Conservation (phyloP, 2,113 vertebrate genomes). For the Australoheros scitulus region DNA sequence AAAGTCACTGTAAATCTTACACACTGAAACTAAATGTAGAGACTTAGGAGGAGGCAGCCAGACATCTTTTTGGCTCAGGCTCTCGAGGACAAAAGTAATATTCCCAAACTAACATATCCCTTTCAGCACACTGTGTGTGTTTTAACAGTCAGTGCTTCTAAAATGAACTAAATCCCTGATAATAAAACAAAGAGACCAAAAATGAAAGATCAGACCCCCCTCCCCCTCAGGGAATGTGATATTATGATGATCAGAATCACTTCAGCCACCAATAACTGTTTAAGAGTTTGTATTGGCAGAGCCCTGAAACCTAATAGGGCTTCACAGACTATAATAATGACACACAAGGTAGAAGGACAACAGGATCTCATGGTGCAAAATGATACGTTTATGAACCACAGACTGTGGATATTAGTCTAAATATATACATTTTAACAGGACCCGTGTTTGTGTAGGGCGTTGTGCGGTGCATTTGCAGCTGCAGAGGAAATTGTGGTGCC, state of each 20-base stretch:
- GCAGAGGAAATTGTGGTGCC: slow-evolving; percentile 18
- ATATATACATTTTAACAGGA: slow-evolving; percentile 14
- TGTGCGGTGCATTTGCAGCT: slow-evolving; percentile 3
- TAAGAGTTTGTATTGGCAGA: slow-evolving; percentile 57
- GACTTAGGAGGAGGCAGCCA: not conserved
- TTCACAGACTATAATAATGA: slow-evolving; percentile 37
- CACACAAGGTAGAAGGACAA: slow-evolving; percentile 31
- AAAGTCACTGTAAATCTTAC: not conserved
- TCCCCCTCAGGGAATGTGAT: slow-evolving; percentile 41
- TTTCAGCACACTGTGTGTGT: slow-evolving; percentile 38
- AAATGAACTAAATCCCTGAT: slow-evolving; percentile 39
- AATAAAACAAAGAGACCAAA: slow-evolving; percentile 48
- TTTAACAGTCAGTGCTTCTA: slow-evolving; percentile 38
- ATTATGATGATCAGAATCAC: slow-evolving; percentile 43
- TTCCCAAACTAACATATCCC: slow-evolving; percentile 18
- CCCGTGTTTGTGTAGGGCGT: slow-evolving; percentile 10
- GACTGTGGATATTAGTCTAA: slow-evolving; percentile 24
- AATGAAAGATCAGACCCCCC: slow-evolving; percentile 35
- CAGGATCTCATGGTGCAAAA: slow-evolving; percentile 31
- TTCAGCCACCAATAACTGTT: slow-evolving; percentile 47
- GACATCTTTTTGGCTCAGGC: not conserved
- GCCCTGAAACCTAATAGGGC: slow-evolving; percentile 35
- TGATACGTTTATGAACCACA: slow-evolving; percentile 19
- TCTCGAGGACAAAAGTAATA: slow-evolving; percentile 10
- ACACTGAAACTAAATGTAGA: not conserved